Evolutionary conservation across 2,888 invertebrate genomes (phyloP), one percentile per base, ranked within the genome.

Genomic region (Oxycera nigricornis): DNA sequence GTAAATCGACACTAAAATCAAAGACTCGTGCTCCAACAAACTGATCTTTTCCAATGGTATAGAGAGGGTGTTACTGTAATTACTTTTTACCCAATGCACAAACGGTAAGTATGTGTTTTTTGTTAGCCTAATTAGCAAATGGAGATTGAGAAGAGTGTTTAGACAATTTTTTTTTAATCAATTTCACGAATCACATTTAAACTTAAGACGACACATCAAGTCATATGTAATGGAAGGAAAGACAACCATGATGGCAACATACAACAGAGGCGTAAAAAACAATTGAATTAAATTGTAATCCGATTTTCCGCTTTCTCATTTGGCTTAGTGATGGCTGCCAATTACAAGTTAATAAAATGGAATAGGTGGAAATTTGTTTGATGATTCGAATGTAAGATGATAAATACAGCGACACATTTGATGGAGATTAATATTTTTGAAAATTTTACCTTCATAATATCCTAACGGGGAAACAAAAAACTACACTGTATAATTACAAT

Each of bases 61-160:
- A n/a, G 55, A 55, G 70, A 70, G 70, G 70, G 70, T 70, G 70
- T 70, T 70, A 28, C 70, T 20, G 70, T 70, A 70, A 70, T 70
- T 70, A 70, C 70, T 70, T 70, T 52, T 70, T 70, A 70, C 70
- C 55, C 46, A 55, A 70, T 70, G 70, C 70, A 30, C 22, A 70
- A 55, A 70, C 65, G 65, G 65, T 41, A 65, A 41, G 30, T 70
- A 70, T 65, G 65, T 31, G 70, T 46, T 55, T 67, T 70, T 52
- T 31, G 70, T 70, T 52, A 52, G 70, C 31, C 70, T 70, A 70
- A 70, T 55, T 70, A 70, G 70, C 31, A 14, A 30, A 2, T 31
- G 35, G 41, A 24, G 30, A 52, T 52, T 55, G 31, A 70, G 55
- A 31, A 52, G 30, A 24, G 31, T 70, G 35, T 31, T 52, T 20